Evolutionary conservation across 2,888 invertebrate species (phyloP).

Genomic region (Drosophila anomelani): DNA sequence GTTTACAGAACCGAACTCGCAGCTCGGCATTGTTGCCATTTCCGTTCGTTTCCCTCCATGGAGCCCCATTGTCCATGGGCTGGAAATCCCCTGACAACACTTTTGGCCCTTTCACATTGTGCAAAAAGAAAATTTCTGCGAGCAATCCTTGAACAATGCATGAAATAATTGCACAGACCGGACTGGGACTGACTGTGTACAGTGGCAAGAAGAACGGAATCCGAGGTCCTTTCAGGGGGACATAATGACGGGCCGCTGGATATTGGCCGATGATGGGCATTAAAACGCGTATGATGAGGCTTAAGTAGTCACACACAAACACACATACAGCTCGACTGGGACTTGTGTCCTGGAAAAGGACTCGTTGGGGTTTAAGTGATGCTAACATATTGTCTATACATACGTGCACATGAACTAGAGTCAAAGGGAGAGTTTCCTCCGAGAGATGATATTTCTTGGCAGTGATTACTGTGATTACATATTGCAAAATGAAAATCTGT

Average conservation of each 20-base stretch:
- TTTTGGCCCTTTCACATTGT: conserved; percentile 61
- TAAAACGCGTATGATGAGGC: conserved; percentile 75
- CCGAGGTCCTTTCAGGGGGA: conserved; percentile 53
- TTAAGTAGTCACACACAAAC: conserved; percentile 68
- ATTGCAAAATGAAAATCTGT: conserved; percentile 34
- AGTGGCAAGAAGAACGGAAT: conserved; percentile 16
- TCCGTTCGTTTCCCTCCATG: conserved; percentile 59
- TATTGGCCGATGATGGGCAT: conserved; percentile 70
- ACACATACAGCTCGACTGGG: conserved; percentile 20
- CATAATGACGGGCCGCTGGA: conserved; percentile 51
- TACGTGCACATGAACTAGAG: conserved; percentile 2
- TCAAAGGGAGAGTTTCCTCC: conserved; percentile 22
- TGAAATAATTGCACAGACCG: conserved; percentile 71
- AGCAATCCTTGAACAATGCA: conserved; percentile 68
- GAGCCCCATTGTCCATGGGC: conserved; percentile 61
- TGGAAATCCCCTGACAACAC: conserved; percentile 78
- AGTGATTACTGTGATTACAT: conserved; percentile 38
- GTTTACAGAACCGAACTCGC: conserved; percentile 55
- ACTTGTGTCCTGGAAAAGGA: conserved; percentile 19
- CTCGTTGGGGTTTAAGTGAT: conserved; percentile 61
- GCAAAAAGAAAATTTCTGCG: conserved; percentile 72
- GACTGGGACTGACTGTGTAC: conserved; percentile 21
- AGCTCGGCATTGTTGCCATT: conserved; percentile 67
- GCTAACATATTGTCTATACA: conserved; percentile 58
- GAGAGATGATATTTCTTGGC: conserved; percentile 42